Evolutionary conservation across 2,888 invertebrate species (phyloP).

Genomic region (Apamea crenata): DNA sequence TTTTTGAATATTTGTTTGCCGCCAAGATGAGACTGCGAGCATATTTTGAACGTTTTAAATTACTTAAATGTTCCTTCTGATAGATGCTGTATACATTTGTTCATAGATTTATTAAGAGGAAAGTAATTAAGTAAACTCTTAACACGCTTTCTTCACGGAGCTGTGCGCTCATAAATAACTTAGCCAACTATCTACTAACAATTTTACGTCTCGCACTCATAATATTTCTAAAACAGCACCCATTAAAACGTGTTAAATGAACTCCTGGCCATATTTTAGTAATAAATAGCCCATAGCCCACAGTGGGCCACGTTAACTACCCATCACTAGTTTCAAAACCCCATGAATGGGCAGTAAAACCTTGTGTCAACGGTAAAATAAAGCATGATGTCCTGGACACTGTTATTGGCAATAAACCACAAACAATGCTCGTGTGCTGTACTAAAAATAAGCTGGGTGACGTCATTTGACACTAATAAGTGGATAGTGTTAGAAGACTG

Average conservation of each 20-base stretch:
- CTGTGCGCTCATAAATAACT: constrained; percentile 21
- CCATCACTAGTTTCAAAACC: constrained; percentile 55
- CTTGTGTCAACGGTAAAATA: constrained; percentile 66
- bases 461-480: constrained; percentile 46
- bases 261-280: constrained; percentile 48
- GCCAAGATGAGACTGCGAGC: no score
- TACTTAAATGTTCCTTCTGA: background rate
- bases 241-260: constrained; percentile 56
- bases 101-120: background rate
- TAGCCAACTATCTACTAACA: constrained; percentile 34
- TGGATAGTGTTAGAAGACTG: constrained; percentile 18
- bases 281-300: constrained; percentile 35
- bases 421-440: constrained; percentile 58
- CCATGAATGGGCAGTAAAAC: constrained; percentile 66
- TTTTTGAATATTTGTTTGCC: no score
- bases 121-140: constrained; percentile 9
- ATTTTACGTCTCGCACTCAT: constrained; percentile 42
- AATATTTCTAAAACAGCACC: constrained; percentile 52
- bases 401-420: constrained; percentile 65
- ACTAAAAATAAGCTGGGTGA: constrained; percentile 59
- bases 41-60: no score
- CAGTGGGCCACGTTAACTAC: constrained; percentile 45
- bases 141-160: constrained; percentile 4
- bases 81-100: background rate
- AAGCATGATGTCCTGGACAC: constrained; percentile 54